Evolutionary conservation across 1,140 invertebrate species (phyloP), one percentile per base, ranked within the genome.

Genomic region (Xylocopa sonorina): DNA sequence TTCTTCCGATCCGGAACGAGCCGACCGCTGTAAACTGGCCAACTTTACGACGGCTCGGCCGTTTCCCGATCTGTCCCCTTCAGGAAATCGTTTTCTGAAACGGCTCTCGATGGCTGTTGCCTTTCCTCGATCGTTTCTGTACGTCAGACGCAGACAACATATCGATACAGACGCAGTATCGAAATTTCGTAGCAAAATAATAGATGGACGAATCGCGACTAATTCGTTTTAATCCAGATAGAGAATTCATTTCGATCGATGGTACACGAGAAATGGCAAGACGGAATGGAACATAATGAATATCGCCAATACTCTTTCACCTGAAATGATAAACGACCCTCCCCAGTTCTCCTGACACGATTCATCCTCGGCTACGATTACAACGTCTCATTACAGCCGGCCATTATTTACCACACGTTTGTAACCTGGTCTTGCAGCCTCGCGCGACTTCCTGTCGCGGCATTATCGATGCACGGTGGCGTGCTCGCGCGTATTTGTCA

Each of bases 1-100:
- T 41, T 58, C 53, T 24, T 21, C 6, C 53, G 43, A 27, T 38
- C 64, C 24, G 53, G 41, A 77, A 69, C 64, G 53, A 69, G 68
- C 68, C 74, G 53, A 29, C n/a, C n/a, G 41, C 24, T 68, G 64
- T 77, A 77, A 77, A 77, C 73, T 27, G 9, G 16, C 58, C 18
- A 18, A 9, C 14, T 75, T 75, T 46, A 55, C 50, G 50, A 6
- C 21, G 1, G 24, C 7, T 27, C 60, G 38, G 60, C 24, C 24
- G 55, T 43, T 48, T 46, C 32, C 12, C 24, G 14, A 18, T n/a
- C n/a, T 24, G 24, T n/a, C 21, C 41, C 29, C 43, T 74, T 57
- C 24, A 41, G 34, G 32, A 64, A 74, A 53, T 74, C 57, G 55
- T 46, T 29, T 57, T 32, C 27, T 3, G 6, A 18, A 57, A 57